Evolutionary conservation across 2,888 invertebrate species (phyloP).

Genomic region (Chrysina gloriosa): DNA sequence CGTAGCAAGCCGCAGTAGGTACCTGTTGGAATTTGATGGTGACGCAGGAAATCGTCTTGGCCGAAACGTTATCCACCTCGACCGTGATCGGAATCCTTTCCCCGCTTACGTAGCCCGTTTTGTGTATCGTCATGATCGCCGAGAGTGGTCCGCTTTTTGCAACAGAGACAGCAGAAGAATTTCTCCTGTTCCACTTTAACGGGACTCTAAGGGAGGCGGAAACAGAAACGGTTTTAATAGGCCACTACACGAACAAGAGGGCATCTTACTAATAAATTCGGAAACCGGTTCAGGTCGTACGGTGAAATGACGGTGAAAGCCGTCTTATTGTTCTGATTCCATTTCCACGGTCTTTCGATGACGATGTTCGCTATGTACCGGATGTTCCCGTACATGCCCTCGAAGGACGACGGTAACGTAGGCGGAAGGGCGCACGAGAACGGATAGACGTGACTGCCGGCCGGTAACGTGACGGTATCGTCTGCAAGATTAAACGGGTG

Average conservation of each 20-base stretch:
- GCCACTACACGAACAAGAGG: neutral
- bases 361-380: slow-evolving; percentile 7
- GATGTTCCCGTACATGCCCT: slow-evolving; percentile 8
- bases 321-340: slow-evolving; percentile 16
- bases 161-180: slow-evolving; percentile 17
- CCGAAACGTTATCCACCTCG: slow-evolving; percentile 12
- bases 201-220: neutral
- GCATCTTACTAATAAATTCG: slow-evolving; percentile 4
- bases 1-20: neutral
- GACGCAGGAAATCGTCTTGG: neutral
- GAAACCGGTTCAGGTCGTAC: slow-evolving; percentile 4
- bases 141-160: neutral
- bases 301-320: slow-evolving; percentile 27
- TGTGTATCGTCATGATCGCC: neutral
- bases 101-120: slow-evolving; percentile 20
- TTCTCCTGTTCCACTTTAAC: neutral
- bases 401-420: slow-evolving; percentile 21
- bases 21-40: slow-evolving; percentile 15
- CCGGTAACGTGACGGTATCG: neutral
- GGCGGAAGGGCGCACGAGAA: slow-evolving; percentile 10
- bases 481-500: slow-evolving; percentile 1
- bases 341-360: slow-evolving; percentile 14
- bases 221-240: too few relatives aligned
- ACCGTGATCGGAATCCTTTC: slow-evolving; percentile 8
- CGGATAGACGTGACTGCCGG: slow-evolving; percentile 11